phyloP scores from a whole-genome alignment of 2,797 vertebrate genomes.

The Onychomys arenicola region DNA sequence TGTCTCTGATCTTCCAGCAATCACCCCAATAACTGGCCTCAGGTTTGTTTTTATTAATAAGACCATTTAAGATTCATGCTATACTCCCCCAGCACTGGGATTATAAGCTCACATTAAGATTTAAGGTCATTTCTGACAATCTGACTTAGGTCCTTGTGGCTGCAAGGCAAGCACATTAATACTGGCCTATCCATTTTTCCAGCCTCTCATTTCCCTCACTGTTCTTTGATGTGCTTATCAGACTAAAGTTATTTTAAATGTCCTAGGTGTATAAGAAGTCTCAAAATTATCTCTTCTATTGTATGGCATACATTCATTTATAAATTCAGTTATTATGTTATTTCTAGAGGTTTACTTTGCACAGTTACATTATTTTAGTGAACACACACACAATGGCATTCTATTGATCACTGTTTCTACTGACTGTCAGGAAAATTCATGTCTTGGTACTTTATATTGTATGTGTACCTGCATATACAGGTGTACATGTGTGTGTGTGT shows the following conservation, averaged over 20 bases:
- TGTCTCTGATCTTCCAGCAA: too few relatives aligned
- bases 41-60: too few relatives aligned
- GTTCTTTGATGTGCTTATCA: background rate
- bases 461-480: background rate
- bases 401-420: background rate
- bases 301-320: background rate
- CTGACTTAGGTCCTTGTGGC: background rate
- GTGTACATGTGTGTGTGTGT: background rate
- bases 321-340: background rate
- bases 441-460: background rate
- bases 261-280: background rate
- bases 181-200: background rate
- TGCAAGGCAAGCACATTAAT: background rate
- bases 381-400: background rate
- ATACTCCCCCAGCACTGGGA: background rate
- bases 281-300: background rate
- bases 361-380: background rate
- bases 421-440: background rate
- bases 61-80: too few relatives aligned
- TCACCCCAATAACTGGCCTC: too few relatives aligned
- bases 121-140: background rate
- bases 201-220: background rate
- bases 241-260: background rate
- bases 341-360: conserved; percentile 26
- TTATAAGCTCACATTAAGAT: too few relatives aligned